Percentiles rank a stretch among this genome's conserved stretches.
These are phyloP conservation scores for Oxyruncus cristatus DNA, from an alignment of 2,113 vertebrate genomes.

Conservation along the genomic window DNA sequence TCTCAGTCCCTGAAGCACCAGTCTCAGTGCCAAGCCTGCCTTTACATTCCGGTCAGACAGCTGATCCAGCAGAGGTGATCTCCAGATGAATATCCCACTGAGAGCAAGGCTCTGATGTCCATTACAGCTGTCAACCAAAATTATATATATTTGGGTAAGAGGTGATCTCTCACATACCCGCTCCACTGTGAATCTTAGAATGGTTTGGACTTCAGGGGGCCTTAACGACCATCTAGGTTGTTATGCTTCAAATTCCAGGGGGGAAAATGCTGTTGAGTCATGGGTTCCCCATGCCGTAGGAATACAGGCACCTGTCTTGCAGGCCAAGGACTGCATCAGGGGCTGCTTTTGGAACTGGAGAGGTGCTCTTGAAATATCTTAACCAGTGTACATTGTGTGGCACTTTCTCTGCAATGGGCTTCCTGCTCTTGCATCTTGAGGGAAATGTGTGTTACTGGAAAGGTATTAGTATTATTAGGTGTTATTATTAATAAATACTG, in stretches of 20 bases:
- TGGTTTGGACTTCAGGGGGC: neutral
- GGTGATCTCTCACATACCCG: neutral
- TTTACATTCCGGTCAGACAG: slow-evolving; percentile 1
- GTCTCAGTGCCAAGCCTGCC: neutral
- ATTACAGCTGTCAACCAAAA: slow-evolving; percentile 28
- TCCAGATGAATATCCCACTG: neutral
- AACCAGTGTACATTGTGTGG: fast-evolving
- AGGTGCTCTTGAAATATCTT: neutral
- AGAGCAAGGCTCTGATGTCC: neutral
- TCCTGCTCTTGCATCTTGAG: neutral
- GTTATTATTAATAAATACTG: neutral
- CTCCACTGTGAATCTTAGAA: neutral
- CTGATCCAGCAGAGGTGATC: neutral
- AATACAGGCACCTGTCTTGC: neutral
- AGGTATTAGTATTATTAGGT: neutral
- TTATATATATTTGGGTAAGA: neutral
- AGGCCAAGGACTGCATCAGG: neutral
- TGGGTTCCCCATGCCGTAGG: neutral
- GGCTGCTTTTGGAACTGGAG: neutral
- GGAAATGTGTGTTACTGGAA: neutral
- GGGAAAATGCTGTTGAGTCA: neutral
- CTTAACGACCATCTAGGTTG: neutral
- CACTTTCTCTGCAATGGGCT: neutral
- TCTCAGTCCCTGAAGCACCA: neutral
- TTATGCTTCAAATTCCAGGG: neutral